Evolutionary conservation across 1,140 invertebrate species (phyloP), one percentile per base, ranked within the genome.

Genomic region (Brachionus calyciflorus): DNA sequence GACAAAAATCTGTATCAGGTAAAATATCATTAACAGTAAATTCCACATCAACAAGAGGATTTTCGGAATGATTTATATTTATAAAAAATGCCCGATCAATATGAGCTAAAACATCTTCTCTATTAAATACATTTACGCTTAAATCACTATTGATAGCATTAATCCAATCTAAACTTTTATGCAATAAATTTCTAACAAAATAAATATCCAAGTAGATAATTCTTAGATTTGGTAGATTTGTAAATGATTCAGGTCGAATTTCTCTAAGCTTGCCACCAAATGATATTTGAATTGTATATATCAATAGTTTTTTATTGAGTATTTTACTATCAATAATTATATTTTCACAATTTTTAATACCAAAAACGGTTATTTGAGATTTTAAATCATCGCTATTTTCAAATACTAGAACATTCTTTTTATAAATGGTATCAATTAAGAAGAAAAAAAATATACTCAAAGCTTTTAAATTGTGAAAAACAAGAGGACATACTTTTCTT

Each of bases 391-490:
- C 12, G 6, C 24, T 28, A 28, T 33, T 17, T 40, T 60, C 14
- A 37, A 60, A 60, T 37, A 17, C 37, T 12, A 60, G n/a, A n/a
- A 60, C 17, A 9, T 37, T 60, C 30, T 60, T 60, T 10, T 60
- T 60, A 37, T 60, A 60, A 60, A 60, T 33, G 12, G 55, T 60
- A 60, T 60, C 55, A 3, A 60, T 19, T n/a, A 60, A n/a, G n/a
- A n/a, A n/a, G n/a, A n/a, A n/a, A n/a, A n/a, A n/a, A n/a, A n/a
- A n/a, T n/a, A n/a, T n/a, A n/a, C n/a, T n/a, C n/a, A n/a, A n/a
- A n/a, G n/a, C n/a, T n/a, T n/a, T n/a, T n/a, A n/a, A n/a, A n/a
- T n/a, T n/a, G n/a, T n/a, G n/a, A n/a, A n/a, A n/a, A n/a, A n/a
- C n/a, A n/a, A n/a, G n/a, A n/a, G n/a, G n/a, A n/a, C n/a, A n/a